Evolutionary conservation across 2,113 vertebrate species (phyloP), one percentile per base, ranked within the genome.

Genomic region (Paramormyrops kingsleyae): DNA sequence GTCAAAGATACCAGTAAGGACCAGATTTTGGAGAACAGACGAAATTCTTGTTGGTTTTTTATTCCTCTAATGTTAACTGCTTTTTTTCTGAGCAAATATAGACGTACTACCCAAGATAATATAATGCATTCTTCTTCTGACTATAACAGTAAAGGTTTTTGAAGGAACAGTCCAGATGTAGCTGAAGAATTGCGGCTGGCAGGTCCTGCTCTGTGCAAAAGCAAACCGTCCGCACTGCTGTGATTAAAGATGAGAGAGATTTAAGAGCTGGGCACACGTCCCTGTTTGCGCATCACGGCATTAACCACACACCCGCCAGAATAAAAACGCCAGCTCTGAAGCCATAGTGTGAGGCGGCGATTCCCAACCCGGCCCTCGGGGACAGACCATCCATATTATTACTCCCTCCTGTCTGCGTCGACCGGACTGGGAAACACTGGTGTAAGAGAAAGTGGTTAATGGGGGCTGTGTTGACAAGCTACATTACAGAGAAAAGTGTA

Each of bases 401-500:
- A 12, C 62, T 70, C n/a, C 27, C 3, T 70, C 10, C 62, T 31
- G 27, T 13, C 62, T 31, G 27, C 0, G 10, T n/a, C n/a, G 10
- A 31, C n/a, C 1, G 27, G 10, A 70, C 10, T 70, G 62, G 27
- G 10, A 70, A 70, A 70, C n/a, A 31, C 9, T 70, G 62, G 10
- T 31, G 74, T 39, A 77, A 77, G 74, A 5, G 35, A 77, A 39
- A 77, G 70, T 77, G 12, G 35, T 15, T 35, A 35, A 3, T 13
- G 31, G 27, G 31, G 62, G n/a, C 13, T 21, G 27, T 31, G 46
- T 31, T 87, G 27, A 53, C 85, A 87, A 87, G 85, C 50, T 31
- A 87, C 47, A 49, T n/a, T 35, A 52, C 13, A 47, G 27, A 87
- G 85, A 53, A 56, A 87, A 87, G 50, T 87, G 85, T 87, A 87